These are phyloP conservation scores for Gracilinanus agilis DNA, from an alignment of 2,113 vertebrate genomes.

Conservation along the genomic window DNA sequence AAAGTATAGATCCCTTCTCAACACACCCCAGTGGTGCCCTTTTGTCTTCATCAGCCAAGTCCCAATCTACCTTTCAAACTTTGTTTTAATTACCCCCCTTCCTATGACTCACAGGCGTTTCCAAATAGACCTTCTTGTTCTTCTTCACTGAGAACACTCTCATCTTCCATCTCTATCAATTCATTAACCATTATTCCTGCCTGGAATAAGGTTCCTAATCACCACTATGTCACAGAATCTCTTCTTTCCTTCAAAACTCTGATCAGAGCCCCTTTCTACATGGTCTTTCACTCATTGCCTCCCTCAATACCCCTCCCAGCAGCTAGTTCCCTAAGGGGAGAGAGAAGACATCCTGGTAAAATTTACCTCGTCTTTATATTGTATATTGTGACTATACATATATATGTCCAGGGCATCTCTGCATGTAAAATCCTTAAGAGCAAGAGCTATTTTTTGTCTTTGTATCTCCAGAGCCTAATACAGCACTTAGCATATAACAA, in stretches of 20 bases:
- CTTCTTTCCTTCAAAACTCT: too few species aligned
- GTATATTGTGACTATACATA: not conserved
- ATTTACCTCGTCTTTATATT: not conserved
- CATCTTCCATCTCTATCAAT: not conserved
- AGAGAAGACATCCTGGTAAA: not conserved
- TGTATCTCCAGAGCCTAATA: not conserved
- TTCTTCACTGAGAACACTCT: not conserved
- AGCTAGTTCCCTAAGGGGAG: not conserved
- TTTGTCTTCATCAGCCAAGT: not conserved
- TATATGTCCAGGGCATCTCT: not conserved
- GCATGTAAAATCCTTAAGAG: not conserved
- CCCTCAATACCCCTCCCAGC: not conserved
- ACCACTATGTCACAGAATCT: not conserved
- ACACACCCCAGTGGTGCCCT: not conserved
- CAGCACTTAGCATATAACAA: not conserved
- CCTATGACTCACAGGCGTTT: not conserved
- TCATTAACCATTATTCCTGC: not conserved
- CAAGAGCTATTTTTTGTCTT: not conserved
- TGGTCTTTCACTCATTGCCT: not conserved
- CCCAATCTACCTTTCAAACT: not conserved
- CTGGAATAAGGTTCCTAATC: not conserved
- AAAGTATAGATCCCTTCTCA: not conserved
- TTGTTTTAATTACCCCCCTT: not conserved
- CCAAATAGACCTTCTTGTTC: not conserved
- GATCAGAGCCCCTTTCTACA: not conserved